These are phyloP conservation scores for Drosophila algonquin DNA, from an alignment of 2,888 invertebrate genomes.

Conservation along the genomic window DNA sequence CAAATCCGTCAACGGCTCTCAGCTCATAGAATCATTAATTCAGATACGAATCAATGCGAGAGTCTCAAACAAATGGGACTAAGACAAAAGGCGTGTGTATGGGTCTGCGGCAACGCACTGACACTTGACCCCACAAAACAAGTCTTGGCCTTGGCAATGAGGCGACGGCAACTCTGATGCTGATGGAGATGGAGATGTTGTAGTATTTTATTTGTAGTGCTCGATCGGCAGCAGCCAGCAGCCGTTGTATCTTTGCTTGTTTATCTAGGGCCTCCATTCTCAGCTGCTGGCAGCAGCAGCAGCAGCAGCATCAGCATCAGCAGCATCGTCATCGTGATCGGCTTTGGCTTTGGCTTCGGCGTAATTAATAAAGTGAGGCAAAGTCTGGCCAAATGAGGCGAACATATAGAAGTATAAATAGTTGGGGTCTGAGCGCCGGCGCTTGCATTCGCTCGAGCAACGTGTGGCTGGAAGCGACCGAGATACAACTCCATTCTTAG, in stretches of 20 bases:
- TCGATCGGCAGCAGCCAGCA: conserved; percentile 14
- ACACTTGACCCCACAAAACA: conserved; percentile 78
- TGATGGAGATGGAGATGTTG: conserved; percentile 42
- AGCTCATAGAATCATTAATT: conserved; percentile 64
- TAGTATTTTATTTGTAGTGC: conserved; percentile 52
- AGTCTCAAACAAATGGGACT: conserved; percentile 11
- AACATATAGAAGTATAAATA: conserved; percentile 74
- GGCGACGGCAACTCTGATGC: conserved; percentile 15
- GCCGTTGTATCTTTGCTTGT: conserved; percentile 53
- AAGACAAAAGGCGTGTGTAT: conserved; percentile 25
- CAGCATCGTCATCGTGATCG: conserved; percentile 36
- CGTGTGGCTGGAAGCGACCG: conserved; percentile 61
- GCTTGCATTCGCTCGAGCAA: conserved; percentile 70
- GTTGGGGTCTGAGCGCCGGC: conserved; percentile 53
- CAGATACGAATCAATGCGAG: conserved; percentile 47
- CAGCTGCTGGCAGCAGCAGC: conserved; percentile 25
- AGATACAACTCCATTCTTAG: conserved; percentile 50
- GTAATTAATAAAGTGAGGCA: conserved; percentile 71
- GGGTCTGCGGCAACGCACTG: conserved; percentile 49
- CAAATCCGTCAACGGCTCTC: conserved; percentile 40
- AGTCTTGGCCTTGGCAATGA: conserved; percentile 71
- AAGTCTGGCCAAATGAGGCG: conserved; percentile 42
- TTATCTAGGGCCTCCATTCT: conserved; percentile 74
- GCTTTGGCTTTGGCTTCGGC: conserved; percentile 37
- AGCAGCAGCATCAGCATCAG: conserved; percentile 17